A percentile compares a stretch with the other conserved stretches of the same genome.
These are phyloP conservation scores for Eulithis testata DNA, from an alignment of 2,888 invertebrate species.

Conservation along the genomic window DNA sequence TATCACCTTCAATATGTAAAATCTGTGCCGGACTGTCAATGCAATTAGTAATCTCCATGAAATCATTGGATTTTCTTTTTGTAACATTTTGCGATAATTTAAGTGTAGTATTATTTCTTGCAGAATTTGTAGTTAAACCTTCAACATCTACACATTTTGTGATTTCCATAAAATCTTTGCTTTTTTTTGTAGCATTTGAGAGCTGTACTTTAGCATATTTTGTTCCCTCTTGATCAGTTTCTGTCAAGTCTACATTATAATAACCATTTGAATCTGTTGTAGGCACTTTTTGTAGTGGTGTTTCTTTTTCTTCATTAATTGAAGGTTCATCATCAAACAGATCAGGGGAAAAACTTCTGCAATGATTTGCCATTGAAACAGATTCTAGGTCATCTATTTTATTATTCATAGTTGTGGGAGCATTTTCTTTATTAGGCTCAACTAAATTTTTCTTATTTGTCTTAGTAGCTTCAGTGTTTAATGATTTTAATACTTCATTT, in stretches of 20 bases:
- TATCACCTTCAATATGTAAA: constrained; percentile 43
- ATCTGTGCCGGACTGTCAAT: constrained; percentile 4
- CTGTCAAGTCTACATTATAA: constrained; percentile 59
- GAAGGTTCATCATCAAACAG: constrained; percentile 76
- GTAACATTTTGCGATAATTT: constrained; percentile 35
- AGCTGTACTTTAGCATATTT: constrained; percentile 31
- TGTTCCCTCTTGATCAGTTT: constrained; percentile 47
- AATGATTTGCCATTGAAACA: constrained; percentile 27
- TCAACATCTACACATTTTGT: constrained; percentile 65
- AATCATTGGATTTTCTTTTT: constrained; percentile 28
- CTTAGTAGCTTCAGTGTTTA: neutral
- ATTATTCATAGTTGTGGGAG: constrained; percentile 6
- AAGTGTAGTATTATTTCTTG: constrained; percentile 34
- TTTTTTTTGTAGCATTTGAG: constrained; percentile 53
- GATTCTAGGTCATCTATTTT: constrained; percentile 24
- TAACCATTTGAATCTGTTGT: constrained; percentile 31
- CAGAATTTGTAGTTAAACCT: neutral
- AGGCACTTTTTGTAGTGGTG: constrained; percentile 30
- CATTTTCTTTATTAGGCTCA: constrained; percentile 6
- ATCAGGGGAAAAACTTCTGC: constrained; percentile 74
- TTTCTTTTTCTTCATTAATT: constrained; percentile 36
- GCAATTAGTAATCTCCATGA: constrained; percentile 33
- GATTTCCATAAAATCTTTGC: constrained; percentile 70
- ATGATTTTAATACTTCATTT: constrained; percentile 8
- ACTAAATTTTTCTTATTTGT: neutral